These are phyloP conservation scores for Dryocosmus kuriphilus DNA, from an alignment of 2,888 invertebrate genomes.

Conservation along the genomic window DNA sequence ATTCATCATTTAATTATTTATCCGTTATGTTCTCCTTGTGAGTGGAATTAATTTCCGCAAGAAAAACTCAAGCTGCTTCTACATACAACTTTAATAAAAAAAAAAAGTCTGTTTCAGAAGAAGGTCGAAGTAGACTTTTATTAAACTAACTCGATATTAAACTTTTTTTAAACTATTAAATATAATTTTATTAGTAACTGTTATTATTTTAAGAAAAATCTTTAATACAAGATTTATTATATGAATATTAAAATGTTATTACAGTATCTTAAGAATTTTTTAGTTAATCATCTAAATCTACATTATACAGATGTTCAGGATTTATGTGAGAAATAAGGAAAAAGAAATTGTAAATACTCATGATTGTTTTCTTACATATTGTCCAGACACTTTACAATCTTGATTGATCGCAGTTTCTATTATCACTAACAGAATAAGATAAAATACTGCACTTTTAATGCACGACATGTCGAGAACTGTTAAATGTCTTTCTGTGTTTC, in stretches of 20 bases:
- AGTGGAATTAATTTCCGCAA: neutral
- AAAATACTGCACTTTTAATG: constrained; percentile 29
- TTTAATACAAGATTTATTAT: neutral
- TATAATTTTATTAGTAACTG: neutral
- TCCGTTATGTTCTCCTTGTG: neutral
- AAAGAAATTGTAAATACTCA: neutral
- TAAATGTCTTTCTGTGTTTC: constrained; percentile 43
- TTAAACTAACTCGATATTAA: neutral
- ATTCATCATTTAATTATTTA: neutral
- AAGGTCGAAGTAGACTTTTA: neutral
- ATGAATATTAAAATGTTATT: neutral
- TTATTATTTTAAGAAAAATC: neutral
- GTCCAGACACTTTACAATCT: constrained; percentile 54
- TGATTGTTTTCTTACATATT: constrained; percentile 52
- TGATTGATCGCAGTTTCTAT: constrained; percentile 45
- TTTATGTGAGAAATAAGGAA: neutral
- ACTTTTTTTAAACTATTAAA: neutral
- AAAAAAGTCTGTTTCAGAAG: neutral
- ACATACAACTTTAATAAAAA: neutral
- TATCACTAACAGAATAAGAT: constrained; percentile 25
- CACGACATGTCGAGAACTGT: constrained; percentile 49
- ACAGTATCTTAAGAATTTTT: neutral
- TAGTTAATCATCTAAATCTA: neutral
- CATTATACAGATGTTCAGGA: neutral
- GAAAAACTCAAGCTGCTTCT: neutral